Conservation (phyloP, 2,113 vertebrate genomes). For the Leiothrix lutea region DNA sequence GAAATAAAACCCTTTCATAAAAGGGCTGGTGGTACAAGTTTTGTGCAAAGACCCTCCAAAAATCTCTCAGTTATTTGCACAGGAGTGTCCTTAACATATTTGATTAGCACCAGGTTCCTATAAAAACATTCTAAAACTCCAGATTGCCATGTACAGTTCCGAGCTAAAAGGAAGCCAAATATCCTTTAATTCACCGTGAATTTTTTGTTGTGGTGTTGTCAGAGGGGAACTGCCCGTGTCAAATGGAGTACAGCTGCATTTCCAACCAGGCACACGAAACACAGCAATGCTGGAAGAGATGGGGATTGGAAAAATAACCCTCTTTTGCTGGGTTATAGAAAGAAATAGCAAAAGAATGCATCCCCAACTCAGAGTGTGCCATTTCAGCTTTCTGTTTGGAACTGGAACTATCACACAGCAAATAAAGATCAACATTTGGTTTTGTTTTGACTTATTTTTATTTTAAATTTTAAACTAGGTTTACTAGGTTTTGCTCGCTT, state of each 20-base stretch:
- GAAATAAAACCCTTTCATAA: background rate
- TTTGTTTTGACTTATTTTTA: background rate
- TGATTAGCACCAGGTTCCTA: background rate
- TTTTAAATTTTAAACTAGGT: background rate
- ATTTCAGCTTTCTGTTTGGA: background rate
- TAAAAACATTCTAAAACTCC: background rate
- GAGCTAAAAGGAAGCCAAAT: background rate
- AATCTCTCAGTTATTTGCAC: background rate
- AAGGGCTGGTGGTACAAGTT: background rate
- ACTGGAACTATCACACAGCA: background rate
- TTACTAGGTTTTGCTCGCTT: background rate
- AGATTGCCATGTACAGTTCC: background rate
- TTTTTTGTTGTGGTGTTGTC: background rate
- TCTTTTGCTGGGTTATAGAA: background rate
- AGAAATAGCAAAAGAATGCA: background rate
- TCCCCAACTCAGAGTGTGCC: background rate
- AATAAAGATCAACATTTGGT: background rate
- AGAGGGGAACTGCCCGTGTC: background rate
- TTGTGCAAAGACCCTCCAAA: background rate
- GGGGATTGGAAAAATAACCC: background rate
- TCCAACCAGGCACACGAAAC: background rate
- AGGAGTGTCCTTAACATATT: background rate
- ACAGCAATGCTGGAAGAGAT: background rate
- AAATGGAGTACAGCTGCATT: background rate
- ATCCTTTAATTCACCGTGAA: background rate